Conservation (phyloP, 2,797 vertebrate species). For the Pristis pectinata region DNA sequence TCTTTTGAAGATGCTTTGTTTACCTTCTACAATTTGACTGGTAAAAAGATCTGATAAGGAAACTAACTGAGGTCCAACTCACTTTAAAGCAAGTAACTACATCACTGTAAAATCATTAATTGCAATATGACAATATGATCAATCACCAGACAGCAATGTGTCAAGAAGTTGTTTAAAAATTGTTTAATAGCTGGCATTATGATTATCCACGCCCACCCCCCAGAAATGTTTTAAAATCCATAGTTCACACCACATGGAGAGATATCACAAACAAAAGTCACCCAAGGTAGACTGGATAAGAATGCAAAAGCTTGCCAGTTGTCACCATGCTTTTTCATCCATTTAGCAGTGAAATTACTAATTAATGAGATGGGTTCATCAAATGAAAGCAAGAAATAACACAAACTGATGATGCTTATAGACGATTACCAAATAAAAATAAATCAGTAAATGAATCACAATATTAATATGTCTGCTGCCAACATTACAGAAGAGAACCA, state of each 20-base stretch:
- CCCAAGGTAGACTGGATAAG: background rate
- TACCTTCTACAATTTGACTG: background rate
- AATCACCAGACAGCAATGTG: background rate
- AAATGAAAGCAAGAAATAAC: background rate
- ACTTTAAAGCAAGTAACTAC: background rate
- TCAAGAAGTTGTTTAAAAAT: background rate
- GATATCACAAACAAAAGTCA: background rate
- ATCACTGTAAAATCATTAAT: background rate
- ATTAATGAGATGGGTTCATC: background rate
- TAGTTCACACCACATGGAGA: too few species aligned
- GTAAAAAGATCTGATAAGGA: background rate
- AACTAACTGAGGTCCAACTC: background rate
- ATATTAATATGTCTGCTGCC: background rate
- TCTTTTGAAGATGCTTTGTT: background rate
- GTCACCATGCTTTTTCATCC: background rate
- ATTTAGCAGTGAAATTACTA: background rate
- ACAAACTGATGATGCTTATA: background rate
- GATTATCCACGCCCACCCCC: too few species aligned
- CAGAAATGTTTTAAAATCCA: background rate
- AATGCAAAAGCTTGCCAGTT: background rate
- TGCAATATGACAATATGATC: background rate
- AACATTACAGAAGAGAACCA: background rate
- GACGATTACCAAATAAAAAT: background rate
- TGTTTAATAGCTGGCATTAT: background rate
- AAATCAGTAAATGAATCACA: background rate